A percentile compares a stretch with the other conserved stretches of the same genome.
phyloP scores from a whole-genome alignment of 2,888 invertebrate genomes.

The Gisinianus flammeolus region DNA sequence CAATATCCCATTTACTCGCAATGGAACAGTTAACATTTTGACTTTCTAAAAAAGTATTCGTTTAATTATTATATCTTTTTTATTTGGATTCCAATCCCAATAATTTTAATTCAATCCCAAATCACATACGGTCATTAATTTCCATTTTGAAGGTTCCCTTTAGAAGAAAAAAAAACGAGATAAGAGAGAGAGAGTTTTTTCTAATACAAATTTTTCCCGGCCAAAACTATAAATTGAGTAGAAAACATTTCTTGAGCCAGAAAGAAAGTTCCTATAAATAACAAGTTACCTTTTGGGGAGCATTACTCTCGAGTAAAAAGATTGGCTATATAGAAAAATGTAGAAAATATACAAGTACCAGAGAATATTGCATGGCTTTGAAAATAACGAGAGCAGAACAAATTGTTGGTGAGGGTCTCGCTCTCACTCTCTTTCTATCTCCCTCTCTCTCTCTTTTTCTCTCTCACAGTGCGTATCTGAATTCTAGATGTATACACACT shows the following conservation, averaged over 20 bases:
- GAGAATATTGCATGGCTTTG: conserved; percentile 16
- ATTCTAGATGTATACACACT: neutral
- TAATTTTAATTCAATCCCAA: too few relatives aligned
- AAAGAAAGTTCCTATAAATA: neutral
- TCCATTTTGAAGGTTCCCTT: neutral
- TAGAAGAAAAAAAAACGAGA: neutral
- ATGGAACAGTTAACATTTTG: conserved; percentile 19
- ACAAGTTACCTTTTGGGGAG: neutral
- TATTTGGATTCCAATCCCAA: too few relatives aligned
- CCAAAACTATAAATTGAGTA: neutral
- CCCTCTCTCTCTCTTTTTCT: conserved; percentile 15
- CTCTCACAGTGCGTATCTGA: neutral
- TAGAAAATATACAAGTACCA: conserved; percentile 12
- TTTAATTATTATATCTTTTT: conserved; percentile 15
- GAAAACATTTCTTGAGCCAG: neutral
- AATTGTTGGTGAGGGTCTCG: conserved; percentile 26
- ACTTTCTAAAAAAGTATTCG: neutral
- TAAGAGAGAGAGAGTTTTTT: too few relatives aligned
- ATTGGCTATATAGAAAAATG: too few relatives aligned
- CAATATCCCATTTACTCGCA: neutral
- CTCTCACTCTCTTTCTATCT: conserved; percentile 9
- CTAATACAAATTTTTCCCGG: neutral
- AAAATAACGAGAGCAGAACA: conserved; percentile 36
- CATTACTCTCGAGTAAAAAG: too few relatives aligned
- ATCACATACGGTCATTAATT: neutral